phyloP scores from a whole-genome alignment of 2,113 vertebrate species.

The Saguinus midas region DNA sequence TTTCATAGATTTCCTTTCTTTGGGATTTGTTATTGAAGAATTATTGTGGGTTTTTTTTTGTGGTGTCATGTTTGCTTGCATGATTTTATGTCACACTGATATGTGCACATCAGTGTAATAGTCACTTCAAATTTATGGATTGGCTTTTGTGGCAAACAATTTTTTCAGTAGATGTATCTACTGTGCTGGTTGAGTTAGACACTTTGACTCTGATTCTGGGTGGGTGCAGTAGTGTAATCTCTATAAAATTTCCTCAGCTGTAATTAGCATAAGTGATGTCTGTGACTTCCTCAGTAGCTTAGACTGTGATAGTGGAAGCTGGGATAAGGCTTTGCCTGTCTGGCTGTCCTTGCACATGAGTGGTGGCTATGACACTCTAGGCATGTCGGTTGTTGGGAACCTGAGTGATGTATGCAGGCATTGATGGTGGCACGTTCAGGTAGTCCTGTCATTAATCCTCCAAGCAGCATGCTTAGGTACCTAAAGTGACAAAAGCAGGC shows the following conservation, averaged over 20 bases:
- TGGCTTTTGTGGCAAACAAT: not conserved
- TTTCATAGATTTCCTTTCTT: not conserved
- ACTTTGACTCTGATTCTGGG: not conserved
- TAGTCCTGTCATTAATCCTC: not conserved
- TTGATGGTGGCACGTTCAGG: not conserved
- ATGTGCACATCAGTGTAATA: not conserved
- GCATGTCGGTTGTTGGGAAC: not conserved
- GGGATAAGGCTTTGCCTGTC: not conserved
- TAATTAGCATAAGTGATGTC: not conserved
- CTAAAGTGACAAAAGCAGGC: not conserved
- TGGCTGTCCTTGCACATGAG: not conserved
- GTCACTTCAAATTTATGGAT: not conserved
- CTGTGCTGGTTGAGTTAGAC: not conserved
- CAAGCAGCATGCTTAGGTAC: not conserved
- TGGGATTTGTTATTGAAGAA: not conserved
- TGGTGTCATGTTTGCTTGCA: not conserved
- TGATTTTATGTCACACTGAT: not conserved
- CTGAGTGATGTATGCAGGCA: not conserved
- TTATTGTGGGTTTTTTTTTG: not conserved
- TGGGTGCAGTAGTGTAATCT: not conserved
- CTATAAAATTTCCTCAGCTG: not conserved
- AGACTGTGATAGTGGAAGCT: not conserved
- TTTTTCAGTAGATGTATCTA: not conserved
- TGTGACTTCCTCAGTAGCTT: not conserved
- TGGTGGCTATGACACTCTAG: not conserved